Evolutionary conservation across 1,140 invertebrate species (phyloP).

Genomic region (Leptonema lineaticorne): DNA sequence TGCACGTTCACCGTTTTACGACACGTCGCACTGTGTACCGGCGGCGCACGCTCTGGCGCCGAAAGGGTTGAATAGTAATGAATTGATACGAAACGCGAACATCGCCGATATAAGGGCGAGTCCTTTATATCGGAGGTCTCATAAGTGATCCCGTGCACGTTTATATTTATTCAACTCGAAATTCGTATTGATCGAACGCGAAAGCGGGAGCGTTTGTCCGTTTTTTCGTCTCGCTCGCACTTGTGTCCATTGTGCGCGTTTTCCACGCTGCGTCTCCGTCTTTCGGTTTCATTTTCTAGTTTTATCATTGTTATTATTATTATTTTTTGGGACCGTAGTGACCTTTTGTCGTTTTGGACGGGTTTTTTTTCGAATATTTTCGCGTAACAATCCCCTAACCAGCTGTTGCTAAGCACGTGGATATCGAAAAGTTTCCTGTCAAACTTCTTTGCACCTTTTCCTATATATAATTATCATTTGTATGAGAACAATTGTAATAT

Average conservation of each 20-base stretch:
- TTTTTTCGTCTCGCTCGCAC: background rate
- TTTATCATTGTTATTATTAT: too few species aligned
- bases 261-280: too few species aligned
- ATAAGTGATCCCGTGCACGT: slow-evolving; percentile 16
- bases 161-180: slow-evolving; percentile 32
- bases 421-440: slow-evolving; percentile 1
- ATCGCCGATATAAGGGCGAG: background rate
- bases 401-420: slow-evolving; percentile 40
- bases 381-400: background rate
- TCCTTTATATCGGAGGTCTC: background rate
- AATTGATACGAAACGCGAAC: too few species aligned
- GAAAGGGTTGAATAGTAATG: too few species aligned
- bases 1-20: too few species aligned
- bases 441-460: background rate
- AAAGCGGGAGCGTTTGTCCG: slow-evolving; percentile 1
- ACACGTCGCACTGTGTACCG: too few species aligned
- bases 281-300: too few species aligned
- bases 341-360: too few species aligned
- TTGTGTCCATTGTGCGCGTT: too few species aligned
- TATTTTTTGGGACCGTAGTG: too few species aligned
- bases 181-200: slow-evolving; percentile 35
- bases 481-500: background rate
- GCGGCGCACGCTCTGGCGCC: too few species aligned
- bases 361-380: background rate
- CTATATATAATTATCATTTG: background rate